phyloP scores from a whole-genome alignment of 2,797 vertebrate species.

The Scolopax rusticola region DNA sequence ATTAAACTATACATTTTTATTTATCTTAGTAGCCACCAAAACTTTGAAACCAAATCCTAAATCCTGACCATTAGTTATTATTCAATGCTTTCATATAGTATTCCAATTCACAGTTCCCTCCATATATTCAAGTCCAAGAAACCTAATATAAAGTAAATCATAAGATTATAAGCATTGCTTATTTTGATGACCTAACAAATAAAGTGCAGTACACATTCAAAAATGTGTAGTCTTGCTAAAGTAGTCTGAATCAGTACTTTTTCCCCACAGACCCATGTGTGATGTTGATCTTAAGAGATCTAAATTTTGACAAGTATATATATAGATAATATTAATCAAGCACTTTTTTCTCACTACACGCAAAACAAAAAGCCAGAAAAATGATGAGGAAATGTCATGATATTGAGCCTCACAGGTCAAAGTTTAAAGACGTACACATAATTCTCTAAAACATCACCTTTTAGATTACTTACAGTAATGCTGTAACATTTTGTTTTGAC shows the following conservation, averaged over 20 bases:
- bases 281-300: background rate
- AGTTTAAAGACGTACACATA: background rate
- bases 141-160: background rate
- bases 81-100: background rate
- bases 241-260: background rate
- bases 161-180: background rate
- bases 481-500: background rate
- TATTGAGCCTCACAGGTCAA: background rate
- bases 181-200: background rate
- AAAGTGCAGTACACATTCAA: background rate
- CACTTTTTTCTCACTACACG: background rate
- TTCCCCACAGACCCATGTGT: background rate
- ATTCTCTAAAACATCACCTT: background rate
- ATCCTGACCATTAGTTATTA: background rate
- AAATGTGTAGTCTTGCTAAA: background rate
- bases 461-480: background rate
- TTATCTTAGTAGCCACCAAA: background rate
- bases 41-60: background rate
- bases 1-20: background rate
- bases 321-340: background rate
- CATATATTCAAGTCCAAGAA: background rate
- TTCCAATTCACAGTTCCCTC: background rate
- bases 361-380: background rate
- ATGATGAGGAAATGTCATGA: background rate
- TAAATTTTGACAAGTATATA: background rate